Percentiles rank a stretch among this genome's conserved stretches.
Evolutionary conservation across 2,113 vertebrate species (phyloP).

Genomic region (Ivindomyrus marchei): DNA sequence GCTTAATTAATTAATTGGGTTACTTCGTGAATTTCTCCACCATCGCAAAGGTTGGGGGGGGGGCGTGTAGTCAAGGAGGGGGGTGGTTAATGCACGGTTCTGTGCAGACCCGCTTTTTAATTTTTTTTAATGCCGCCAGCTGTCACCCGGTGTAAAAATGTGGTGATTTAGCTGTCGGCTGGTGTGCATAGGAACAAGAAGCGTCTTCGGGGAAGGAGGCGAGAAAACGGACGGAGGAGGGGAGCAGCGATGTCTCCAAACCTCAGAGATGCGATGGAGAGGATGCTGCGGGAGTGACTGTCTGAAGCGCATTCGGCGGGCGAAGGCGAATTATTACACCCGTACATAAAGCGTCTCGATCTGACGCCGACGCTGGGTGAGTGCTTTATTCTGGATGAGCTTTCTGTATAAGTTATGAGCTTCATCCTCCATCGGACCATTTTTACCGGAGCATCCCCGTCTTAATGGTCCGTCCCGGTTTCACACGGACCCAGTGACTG

Average conservation of each 20-base stretch:
- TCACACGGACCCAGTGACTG: slow-evolving; percentile 7
- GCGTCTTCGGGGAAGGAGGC: slow-evolving; percentile 51
- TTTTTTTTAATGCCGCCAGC: slow-evolving; percentile 29
- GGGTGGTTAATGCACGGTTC: slow-evolving; percentile 42
- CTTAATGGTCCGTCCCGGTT: background rate
- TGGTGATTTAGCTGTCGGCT: slow-evolving; percentile 42
- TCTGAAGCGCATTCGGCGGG: background rate
- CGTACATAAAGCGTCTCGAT: background rate
- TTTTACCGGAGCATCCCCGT: background rate
- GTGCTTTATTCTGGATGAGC: background rate
- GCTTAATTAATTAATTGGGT: slow-evolving; percentile 3
- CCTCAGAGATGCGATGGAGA: background rate
- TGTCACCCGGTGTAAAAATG: slow-evolving; percentile 30
- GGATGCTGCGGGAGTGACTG: slow-evolving; percentile 7
- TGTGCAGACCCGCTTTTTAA: slow-evolving; percentile 39
- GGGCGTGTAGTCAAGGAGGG: slow-evolving; percentile 25
- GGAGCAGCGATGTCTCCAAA: background rate
- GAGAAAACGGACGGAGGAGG: slow-evolving; percentile 30
- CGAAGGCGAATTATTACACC: background rate
- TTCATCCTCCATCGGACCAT: background rate
- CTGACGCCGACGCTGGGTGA: background rate
- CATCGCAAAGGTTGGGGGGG: background rate
- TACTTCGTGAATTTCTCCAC: slow-evolving; percentile 6
- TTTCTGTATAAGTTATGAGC: background rate
- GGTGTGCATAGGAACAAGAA: slow-evolving; percentile 38